Percentiles rank a stretch among this genome's conserved stretches.
phyloP scores from a whole-genome alignment of 2,797 vertebrate species.

The Tolypeutes matacus region DNA sequence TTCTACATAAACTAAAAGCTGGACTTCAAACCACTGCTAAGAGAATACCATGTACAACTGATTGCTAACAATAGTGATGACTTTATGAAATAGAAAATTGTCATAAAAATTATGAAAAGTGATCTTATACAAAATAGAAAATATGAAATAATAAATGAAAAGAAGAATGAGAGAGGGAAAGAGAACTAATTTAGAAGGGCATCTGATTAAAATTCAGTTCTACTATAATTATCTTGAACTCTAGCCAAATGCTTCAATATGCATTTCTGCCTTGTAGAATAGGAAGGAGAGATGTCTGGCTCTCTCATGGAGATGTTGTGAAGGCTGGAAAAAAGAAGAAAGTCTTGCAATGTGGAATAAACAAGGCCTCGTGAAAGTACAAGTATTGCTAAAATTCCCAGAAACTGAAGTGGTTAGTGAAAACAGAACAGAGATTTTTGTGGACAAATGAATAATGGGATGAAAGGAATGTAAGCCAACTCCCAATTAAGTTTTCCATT shows the following conservation, averaged over 20 bases:
- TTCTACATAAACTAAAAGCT: neutral
- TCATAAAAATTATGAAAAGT: neutral
- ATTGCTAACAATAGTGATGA: neutral
- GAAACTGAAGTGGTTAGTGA: neutral
- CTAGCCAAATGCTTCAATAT: neutral
- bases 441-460: neutral
- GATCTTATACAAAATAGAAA: neutral
- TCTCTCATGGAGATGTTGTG: neutral
- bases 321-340: neutral
- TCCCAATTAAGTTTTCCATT: conserved; percentile 11
- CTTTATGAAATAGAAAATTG: neutral
- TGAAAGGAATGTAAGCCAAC: neutral
- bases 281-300: neutral
- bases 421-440: neutral
- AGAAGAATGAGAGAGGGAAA: neutral
- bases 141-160: neutral
- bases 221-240: neutral
- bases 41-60: neutral
- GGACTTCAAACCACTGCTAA: neutral
- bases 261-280: neutral
- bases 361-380: neutral
- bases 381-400: neutral
- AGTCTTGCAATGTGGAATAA: neutral
- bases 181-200: neutral
- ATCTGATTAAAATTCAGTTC: neutral